phyloP scores from a whole-genome alignment of 2,797 vertebrate genomes.

The Hydrolagus colliei region DNA sequence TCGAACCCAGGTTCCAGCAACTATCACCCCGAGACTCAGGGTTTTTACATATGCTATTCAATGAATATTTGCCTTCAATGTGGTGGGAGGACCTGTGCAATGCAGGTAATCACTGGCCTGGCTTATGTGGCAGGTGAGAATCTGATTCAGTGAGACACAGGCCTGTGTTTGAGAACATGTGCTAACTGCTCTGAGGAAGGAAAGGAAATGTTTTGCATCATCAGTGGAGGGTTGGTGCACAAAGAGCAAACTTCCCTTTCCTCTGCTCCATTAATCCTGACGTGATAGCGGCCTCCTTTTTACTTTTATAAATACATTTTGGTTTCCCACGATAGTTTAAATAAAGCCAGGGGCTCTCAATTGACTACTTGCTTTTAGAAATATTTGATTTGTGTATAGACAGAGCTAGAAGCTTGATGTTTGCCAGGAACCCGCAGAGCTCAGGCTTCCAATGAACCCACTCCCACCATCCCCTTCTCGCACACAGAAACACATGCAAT shows the following conservation, averaged over 20 bases:
- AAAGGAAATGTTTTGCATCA: conserved; percentile 46
- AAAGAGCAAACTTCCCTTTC: conserved; percentile 48
- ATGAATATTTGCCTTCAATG: no score
- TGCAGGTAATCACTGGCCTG: not conserved
- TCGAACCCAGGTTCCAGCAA: no score
- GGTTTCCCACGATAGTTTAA: conserved; percentile 33
- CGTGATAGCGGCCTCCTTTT: conserved; percentile 21
- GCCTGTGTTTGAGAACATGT: conserved; percentile 46
- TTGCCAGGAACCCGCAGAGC: conserved; percentile 3
- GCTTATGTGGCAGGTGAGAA: not conserved
- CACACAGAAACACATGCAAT: no score
- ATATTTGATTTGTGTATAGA: conserved; percentile 35
- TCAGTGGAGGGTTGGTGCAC: conserved; percentile 47
- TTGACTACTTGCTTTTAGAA: conserved; percentile 29
- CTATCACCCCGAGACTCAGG: no score
- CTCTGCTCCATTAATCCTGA: conserved; percentile 37
- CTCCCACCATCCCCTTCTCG: no score
- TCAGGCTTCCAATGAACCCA: not conserved
- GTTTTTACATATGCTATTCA: no score
- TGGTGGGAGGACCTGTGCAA: no score
- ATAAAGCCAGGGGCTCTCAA: conserved; percentile 35
- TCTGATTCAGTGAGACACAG: conserved; percentile 33
- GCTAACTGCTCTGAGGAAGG: conserved; percentile 41
- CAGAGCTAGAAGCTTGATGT: conserved; percentile 38
- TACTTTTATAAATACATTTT: conserved; percentile 23